phyloP scores from a whole-genome alignment of 2,888 invertebrate species.

The Stegophylla sp. region DNA sequence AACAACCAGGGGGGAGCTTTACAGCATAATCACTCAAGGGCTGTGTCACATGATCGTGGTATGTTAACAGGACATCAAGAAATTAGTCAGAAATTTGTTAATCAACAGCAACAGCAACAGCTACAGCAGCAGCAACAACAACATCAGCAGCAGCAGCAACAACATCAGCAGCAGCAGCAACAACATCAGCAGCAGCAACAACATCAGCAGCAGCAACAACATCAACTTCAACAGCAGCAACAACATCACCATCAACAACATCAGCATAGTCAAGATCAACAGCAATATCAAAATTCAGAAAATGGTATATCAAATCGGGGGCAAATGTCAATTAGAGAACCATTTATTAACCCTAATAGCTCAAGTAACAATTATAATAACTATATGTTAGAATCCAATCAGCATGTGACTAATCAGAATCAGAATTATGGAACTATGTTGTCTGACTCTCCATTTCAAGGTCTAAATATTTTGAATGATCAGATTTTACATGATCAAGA shows the following conservation, averaged over 20 bases:
- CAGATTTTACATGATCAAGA: conserved; percentile 56
- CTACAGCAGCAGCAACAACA: neutral
- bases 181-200: neutral
- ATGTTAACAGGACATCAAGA: conserved; percentile 29
- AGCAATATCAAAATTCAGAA: conserved; percentile 46
- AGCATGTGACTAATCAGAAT: conserved; percentile 33
- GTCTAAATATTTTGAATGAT: conserved; percentile 45
- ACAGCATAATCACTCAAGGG: conserved; percentile 29
- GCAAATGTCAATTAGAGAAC: conserved; percentile 33
- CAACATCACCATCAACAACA: neutral
- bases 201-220: conserved; percentile 9
- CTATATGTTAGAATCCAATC: conserved; percentile 41
- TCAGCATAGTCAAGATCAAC: conserved; percentile 10
- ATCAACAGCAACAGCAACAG: conserved; percentile 16
- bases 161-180: conserved; percentile 25
- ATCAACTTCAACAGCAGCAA: neutral
- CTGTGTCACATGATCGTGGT: conserved; percentile 10
- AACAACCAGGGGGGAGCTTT: conserved; percentile 6
- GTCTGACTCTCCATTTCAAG: conserved; percentile 44
- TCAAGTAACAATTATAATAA: conserved; percentile 39
- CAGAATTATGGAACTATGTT: conserved; percentile 51
- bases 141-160: conserved; percentile 1
- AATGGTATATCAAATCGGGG: conserved; percentile 21
- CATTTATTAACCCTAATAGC: conserved; percentile 32
- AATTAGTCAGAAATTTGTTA: conserved; percentile 39